A percentile compares a stretch with the other conserved stretches of the same genome.
Evolutionary conservation across 2,888 invertebrate genomes (phyloP).

Genomic region (Stomorhina lunata): DNA sequence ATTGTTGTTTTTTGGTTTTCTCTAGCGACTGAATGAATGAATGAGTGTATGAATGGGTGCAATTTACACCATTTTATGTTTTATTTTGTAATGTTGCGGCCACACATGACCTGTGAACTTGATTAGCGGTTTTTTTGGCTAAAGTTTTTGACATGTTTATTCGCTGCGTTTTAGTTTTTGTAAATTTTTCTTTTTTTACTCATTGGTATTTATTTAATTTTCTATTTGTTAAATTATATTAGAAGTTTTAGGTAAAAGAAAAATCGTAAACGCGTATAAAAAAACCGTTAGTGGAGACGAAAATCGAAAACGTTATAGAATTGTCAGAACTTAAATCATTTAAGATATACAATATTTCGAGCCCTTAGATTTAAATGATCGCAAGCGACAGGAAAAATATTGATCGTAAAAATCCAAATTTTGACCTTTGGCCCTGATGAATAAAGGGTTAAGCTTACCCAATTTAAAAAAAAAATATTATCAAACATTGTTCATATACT

Average conservation of each 20-base stretch:
- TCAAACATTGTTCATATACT: no score
- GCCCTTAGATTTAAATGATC: no score
- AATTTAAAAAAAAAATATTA: no score
- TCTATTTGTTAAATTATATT: constrained; percentile 60
- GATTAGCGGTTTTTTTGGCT: constrained; percentile 77
- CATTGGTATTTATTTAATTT: constrained; percentile 50
- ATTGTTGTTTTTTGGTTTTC: constrained; percentile 5
- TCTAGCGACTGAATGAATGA: constrained; percentile 20
- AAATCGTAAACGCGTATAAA: neutral
- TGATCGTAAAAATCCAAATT: no score
- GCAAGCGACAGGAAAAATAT: no score
- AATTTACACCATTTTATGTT: constrained; percentile 56
- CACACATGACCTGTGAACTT: constrained; percentile 73
- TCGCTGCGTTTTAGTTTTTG: neutral
- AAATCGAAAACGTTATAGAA: no score
- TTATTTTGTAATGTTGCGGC: constrained; percentile 63
- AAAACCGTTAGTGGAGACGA: no score
- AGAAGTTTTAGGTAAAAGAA: neutral
- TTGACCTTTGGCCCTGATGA: no score
- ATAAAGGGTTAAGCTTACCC: no score
- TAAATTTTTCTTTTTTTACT: constrained; percentile 34
- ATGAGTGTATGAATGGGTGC: neutral
- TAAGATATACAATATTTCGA: no score
- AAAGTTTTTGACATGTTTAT: constrained; percentile 71
- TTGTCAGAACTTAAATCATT: no score